Evolutionary conservation across 1,140 invertebrate genomes (phyloP).

Genomic region (Drosophila ambigua): DNA sequence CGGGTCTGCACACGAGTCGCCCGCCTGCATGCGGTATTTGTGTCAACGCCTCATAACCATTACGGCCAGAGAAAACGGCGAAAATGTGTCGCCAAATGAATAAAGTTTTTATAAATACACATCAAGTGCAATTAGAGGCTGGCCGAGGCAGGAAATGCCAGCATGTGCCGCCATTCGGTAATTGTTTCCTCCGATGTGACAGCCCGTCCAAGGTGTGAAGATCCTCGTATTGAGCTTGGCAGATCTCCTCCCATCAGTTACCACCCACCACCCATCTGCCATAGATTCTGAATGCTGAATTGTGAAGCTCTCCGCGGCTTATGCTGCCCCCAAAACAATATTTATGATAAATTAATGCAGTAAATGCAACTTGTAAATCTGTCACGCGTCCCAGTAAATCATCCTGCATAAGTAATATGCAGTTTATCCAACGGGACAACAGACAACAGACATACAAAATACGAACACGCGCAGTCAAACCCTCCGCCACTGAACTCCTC

Average conservation of each 20-base stretch:
- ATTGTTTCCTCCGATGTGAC: constrained; percentile 51
- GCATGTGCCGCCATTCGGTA: constrained; percentile 44
- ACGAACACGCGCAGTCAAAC: constrained; percentile 3
- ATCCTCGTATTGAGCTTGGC: neutral
- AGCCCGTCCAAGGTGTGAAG: constrained; percentile 37
- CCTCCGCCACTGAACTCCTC: constrained; percentile 3
- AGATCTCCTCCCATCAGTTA: neutral
- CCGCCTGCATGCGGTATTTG: constrained; percentile 65
- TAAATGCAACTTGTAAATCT: constrained; percentile 82
- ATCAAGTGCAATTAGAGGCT: constrained; percentile 49
- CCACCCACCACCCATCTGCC: neutral
- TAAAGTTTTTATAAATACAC: constrained; percentile 22
- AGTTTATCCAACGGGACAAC: constrained; percentile 55
- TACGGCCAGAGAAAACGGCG: constrained; percentile 41
- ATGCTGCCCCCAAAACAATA: constrained; percentile 21
- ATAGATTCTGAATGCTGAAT: neutral
- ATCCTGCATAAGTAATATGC: constrained; percentile 75
- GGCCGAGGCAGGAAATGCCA: constrained; percentile 55
- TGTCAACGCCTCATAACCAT: constrained; percentile 69
- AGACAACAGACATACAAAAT: constrained; percentile 25
- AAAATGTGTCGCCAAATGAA: constrained; percentile 57
- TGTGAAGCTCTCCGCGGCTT: neutral
- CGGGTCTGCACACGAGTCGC: constrained; percentile 12
- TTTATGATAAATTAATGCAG: constrained; percentile 77
- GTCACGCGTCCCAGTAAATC: constrained; percentile 80